Evolutionary conservation across 2,888 invertebrate genomes (phyloP).

Genomic region (Drosophila cracens): DNA sequence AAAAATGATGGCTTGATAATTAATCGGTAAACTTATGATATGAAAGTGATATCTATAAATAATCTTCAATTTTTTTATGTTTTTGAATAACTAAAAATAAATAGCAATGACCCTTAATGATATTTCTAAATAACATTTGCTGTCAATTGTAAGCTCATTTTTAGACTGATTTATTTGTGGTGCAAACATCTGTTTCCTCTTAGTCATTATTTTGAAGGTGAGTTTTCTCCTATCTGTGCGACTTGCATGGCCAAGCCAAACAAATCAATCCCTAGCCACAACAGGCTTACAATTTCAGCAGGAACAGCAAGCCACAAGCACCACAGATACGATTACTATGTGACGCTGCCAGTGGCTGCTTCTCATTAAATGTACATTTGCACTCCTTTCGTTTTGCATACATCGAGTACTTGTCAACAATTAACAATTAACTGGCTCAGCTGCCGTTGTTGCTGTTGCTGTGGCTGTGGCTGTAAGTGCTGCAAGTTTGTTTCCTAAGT

Average conservation of each 20-base stretch:
- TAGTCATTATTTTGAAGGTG: slow-evolving; percentile 26
- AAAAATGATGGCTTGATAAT: not conserved
- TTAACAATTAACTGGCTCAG: slow-evolving; percentile 75
- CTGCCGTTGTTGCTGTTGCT: slow-evolving; percentile 20
- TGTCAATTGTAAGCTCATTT: slow-evolving; percentile 9
- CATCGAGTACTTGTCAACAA: slow-evolving; percentile 72
- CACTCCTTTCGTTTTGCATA: slow-evolving; percentile 66
- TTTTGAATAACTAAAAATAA: slow-evolving; percentile 6
- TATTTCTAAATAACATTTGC: not conserved
- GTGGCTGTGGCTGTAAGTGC: slow-evolving; percentile 21
- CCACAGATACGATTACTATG: slow-evolving; percentile 8
- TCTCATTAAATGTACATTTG: slow-evolving; percentile 74
- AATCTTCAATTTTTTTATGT: not conserved
- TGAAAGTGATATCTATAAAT: slow-evolving; percentile 14
- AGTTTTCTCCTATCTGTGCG: slow-evolving; percentile 32
- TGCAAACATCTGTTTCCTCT: slow-evolving; percentile 32
- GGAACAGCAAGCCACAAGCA: slow-evolving; percentile 29
- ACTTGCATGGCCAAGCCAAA: slow-evolving; percentile 7
- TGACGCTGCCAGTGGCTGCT: slow-evolving; percentile 14
- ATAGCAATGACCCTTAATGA: not conserved
- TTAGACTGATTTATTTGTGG: slow-evolving; percentile 12
- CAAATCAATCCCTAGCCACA: slow-evolving; percentile 29
- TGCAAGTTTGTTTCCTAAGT: slow-evolving; percentile 60
- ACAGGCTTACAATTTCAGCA: slow-evolving; percentile 3
- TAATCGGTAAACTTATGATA: slow-evolving; percentile 9